Evolutionary conservation across 2,888 invertebrate species (phyloP).

Genomic region (Sthenelais limicola): DNA sequence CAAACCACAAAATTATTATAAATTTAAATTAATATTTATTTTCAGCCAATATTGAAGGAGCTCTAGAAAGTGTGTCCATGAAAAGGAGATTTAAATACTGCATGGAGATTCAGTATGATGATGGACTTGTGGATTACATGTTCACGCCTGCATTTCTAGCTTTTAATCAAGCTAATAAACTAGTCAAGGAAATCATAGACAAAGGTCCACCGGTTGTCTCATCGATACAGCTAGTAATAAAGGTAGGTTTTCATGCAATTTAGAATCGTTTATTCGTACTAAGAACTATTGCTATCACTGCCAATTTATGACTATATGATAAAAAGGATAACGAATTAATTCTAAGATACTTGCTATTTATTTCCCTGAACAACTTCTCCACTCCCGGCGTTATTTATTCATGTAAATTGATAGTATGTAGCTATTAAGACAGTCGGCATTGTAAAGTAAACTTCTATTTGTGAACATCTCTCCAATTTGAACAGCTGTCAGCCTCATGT

Average conservation of each 20-base stretch:
- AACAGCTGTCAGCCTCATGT: no score
- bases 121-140: not conserved
- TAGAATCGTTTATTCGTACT: not conserved
- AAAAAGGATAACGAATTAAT: no score
- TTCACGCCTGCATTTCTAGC: constrained; percentile 22
- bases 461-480: no score
- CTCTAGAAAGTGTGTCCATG: constrained; percentile 1
- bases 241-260: not conserved
- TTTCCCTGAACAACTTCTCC: no score
- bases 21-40: not conserved
- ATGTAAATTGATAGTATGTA: no score
- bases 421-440: no score
- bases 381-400: no score
- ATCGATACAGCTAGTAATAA: constrained; percentile 24
- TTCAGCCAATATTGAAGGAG: not conserved
- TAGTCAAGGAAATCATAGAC: constrained; percentile 42
- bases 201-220: constrained; percentile 32
- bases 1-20: no score
- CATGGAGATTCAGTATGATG: constrained; percentile 35
- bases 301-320: no score
- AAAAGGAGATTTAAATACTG: constrained; percentile 25
- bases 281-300: no score
- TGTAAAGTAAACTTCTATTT: no score
- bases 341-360: no score
- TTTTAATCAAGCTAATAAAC: constrained; percentile 43